Conservation (phyloP, 2,888 invertebrate species). For the Cyaniris semiargus region DNA sequence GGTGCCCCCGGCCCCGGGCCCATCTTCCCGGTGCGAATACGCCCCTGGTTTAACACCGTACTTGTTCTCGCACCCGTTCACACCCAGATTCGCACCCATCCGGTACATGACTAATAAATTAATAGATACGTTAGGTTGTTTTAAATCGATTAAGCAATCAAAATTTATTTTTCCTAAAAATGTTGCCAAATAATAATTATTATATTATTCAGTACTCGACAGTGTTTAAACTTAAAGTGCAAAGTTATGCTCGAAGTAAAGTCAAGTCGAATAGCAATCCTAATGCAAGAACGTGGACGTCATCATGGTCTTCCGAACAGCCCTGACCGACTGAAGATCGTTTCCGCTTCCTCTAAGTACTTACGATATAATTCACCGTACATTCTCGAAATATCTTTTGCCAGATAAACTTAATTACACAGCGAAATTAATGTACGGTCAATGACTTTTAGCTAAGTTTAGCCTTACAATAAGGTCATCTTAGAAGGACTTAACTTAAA, state of each 20-base stretch:
- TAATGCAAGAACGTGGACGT: too few species aligned
- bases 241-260: too few species aligned
- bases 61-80: too few species aligned
- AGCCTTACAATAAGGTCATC: neutral
- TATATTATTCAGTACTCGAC: too few species aligned
- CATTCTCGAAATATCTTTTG: neutral
- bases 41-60: neutral
- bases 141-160: too few species aligned
- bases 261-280: too few species aligned
- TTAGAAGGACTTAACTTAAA: neutral
- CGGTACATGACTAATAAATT: neutral
- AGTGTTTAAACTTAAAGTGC: too few species aligned
- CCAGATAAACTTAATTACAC: neutral
- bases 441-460: constrained; percentile 12
- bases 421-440: constrained; percentile 1
- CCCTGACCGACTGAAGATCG: neutral
- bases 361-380: neutral
- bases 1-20: neutral
- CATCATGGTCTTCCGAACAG: neutral
- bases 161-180: too few species aligned
- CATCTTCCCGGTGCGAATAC: constrained; percentile 6
- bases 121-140: neutral
- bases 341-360: neutral
- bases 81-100: neutral
- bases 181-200: too few species aligned